Evolutionary conservation across 1,140 invertebrate species (phyloP).

Genomic region (Cepaea nemoralis): DNA sequence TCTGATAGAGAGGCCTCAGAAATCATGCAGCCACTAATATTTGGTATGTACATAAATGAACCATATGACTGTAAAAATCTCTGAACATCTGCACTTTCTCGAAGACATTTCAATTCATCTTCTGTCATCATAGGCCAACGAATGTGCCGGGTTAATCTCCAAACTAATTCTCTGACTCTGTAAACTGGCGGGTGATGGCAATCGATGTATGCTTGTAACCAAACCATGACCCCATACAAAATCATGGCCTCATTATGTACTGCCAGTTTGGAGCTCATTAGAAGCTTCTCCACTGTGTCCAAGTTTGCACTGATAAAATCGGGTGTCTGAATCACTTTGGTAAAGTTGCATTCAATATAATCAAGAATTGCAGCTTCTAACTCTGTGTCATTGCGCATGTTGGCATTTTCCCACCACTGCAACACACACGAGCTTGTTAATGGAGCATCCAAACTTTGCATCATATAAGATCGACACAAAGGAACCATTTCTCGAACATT

Average conservation of each 20-base stretch:
- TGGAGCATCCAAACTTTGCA: slow-evolving; percentile 86
- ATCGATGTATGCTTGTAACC: slow-evolving; percentile 53
- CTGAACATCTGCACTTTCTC: slow-evolving; percentile 19
- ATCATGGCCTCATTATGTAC: slow-evolving; percentile 89
- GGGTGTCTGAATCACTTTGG: slow-evolving; percentile 82
- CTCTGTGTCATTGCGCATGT: slow-evolving; percentile 84
- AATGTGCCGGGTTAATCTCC: slow-evolving; percentile 79
- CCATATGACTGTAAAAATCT: slow-evolving; percentile 27
- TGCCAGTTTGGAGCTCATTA: slow-evolving; percentile 89
- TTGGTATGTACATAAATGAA: slow-evolving; percentile 5
- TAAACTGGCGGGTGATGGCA: not conserved
- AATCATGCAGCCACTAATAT: not conserved
- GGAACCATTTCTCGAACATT: slow-evolving; percentile 86
- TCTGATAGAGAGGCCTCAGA: not conserved
- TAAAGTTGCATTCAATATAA: slow-evolving; percentile 93
- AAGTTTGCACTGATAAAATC: slow-evolving; percentile 88
- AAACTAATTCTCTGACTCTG: slow-evolving; percentile 73
- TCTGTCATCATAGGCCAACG: slow-evolving; percentile 94
- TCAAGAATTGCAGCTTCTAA: slow-evolving; percentile 84
- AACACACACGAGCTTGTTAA: slow-evolving; percentile 84
- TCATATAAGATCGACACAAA: slow-evolving; percentile 76
- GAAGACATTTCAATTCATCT: slow-evolving; percentile 7
- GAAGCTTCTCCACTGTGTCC: slow-evolving; percentile 82
- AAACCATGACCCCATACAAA: slow-evolving; percentile 80
- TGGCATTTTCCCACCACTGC: slow-evolving; percentile 90